Base-by-base conservation (phyloP, 2,113 vertebrate species). In the Pelobates fuscus region DNA sequence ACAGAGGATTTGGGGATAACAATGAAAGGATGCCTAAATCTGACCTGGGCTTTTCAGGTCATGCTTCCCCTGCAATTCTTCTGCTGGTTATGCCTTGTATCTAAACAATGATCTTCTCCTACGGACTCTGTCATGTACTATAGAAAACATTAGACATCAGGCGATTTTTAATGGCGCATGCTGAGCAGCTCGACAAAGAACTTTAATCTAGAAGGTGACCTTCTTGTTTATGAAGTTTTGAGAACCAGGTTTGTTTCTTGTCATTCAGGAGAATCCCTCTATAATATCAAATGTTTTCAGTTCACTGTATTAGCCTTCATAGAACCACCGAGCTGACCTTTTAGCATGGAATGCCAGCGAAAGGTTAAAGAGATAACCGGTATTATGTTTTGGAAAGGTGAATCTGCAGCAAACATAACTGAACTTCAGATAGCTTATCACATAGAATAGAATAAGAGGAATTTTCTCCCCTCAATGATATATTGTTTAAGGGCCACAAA, bases 321-420 rank as follows among this genome's bases (percentile, higher is more conserved):
- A 67, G 62, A 66, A 62, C 49, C 52, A 43, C 52, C n/a, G 52
- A 27, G 46, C 30, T 74, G 72, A 66, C 72, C 72, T 75, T 74
- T 75, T 14, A 57, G 54, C 21, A 21, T 58, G 72, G 72, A 66
- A 75, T 75, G 49, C 55, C 7, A 41, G 2, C 10, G 62, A 75
- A 75, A 75, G 72, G 72, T 67, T 63, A 67, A 17, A 41, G 20
- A 59, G 63, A 67, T 67, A 66, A 21, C 66, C n/a, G 21, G 21
- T 58, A 74, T 74, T 58, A 46, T 17, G 29, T 21, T 46, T 65
- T 73, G 52, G 29, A 65, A 65, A 65, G 23, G 61, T 65, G 71
- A 43, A 59, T 59, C 20, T 59, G 25, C n/a, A 21, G 32, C 25
- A 21, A 12, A 17, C 24, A 44, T 65, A 64, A 37, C 21, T 32